phyloP scores from a whole-genome alignment of 1,140 invertebrate species.

The Adelges cooleyi region DNA sequence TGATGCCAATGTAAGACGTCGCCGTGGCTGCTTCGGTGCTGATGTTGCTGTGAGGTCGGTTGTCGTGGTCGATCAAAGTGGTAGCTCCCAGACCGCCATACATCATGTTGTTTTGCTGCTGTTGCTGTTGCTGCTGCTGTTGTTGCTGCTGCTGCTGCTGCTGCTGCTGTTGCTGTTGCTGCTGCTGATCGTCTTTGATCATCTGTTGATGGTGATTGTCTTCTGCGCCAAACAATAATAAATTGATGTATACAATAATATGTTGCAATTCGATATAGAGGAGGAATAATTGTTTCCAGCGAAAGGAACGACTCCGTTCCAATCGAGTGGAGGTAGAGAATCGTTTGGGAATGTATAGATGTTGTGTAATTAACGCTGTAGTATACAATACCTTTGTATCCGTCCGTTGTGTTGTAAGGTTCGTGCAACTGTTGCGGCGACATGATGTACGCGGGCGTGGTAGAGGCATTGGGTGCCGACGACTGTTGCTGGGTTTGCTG shows the following conservation, averaged over 20 bases:
- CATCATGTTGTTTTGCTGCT: constrained; percentile 23
- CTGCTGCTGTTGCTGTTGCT: background rate
- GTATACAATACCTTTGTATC: constrained; percentile 29
- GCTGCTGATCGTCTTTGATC: background rate
- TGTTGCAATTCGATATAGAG: no score
- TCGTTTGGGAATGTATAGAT: background rate
- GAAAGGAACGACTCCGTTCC: no score
- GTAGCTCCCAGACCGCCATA: constrained; percentile 2
- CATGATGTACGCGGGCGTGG: constrained; percentile 33
- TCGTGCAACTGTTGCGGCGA: constrained; percentile 32
- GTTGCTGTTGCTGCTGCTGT: constrained; percentile 8
- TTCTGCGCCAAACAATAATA: background rate
- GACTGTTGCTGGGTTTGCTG: constrained; percentile 6
- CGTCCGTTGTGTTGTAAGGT: constrained; percentile 30
- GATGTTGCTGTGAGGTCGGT: constrained; percentile 16
- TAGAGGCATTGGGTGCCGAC: constrained; percentile 26
- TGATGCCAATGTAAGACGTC: constrained; percentile 29
- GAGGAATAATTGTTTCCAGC: no score
- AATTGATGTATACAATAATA: no score
- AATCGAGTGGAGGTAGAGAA: background rate
- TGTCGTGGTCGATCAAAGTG: constrained; percentile 3
- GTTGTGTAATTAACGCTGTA: background rate
- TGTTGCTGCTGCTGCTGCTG: constrained; percentile 10
- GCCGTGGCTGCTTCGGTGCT: constrained; percentile 12
- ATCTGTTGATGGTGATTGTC: constrained; percentile 1